Base-by-base conservation (phyloP, 2,797 vertebrate genomes). In the Xyrichtys novacula region DNA sequence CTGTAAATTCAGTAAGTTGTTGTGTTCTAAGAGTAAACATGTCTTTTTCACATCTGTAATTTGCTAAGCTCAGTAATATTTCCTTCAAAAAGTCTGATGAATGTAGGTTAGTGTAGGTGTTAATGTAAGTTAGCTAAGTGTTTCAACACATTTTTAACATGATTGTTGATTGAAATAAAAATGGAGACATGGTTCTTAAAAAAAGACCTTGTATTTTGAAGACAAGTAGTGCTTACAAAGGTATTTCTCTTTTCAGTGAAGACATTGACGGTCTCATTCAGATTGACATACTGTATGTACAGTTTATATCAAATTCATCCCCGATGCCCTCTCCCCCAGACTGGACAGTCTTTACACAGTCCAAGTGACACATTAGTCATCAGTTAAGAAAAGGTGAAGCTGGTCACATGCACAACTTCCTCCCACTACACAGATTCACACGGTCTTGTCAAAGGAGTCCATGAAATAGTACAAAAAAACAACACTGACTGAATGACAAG, bases 161-260 rank as follows among this genome's bases (percentile, higher is more conserved):
- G 28, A 43, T 64, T 67, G 6, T 61, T 43, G 11, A 52, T 53
- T 50, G 32, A 61, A 90, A 72, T 70, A 85, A 81, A 25, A 5
- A 9, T 46, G 74, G 46, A 85, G 65, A 76, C 17, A 36, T 67
- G 48, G 50, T 85, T 78, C 36, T 84, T 87, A 69, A 75, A 82
- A 90, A 93, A 91, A 87, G 85, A 86, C 87, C 88, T 95, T 95
- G 94, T 95, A 95, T 95, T 96, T 95, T 95, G 93, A 94, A 94
- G 96, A 97, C 95, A 93, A 94, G 94, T 94, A 94, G 93, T 95
- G 91, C 94, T 96, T 96, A 96, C 95, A 96, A 97, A 96, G 94
- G 86, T 92, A 85, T 93, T 93, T 85, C 76, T 88, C 65, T 74
- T 91, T 94, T 89, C 85, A 90, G 93, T 94, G 95, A 94, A 93